Conservation (phyloP, 2,113 vertebrate species). For the Tiliqua scincoides region DNA sequence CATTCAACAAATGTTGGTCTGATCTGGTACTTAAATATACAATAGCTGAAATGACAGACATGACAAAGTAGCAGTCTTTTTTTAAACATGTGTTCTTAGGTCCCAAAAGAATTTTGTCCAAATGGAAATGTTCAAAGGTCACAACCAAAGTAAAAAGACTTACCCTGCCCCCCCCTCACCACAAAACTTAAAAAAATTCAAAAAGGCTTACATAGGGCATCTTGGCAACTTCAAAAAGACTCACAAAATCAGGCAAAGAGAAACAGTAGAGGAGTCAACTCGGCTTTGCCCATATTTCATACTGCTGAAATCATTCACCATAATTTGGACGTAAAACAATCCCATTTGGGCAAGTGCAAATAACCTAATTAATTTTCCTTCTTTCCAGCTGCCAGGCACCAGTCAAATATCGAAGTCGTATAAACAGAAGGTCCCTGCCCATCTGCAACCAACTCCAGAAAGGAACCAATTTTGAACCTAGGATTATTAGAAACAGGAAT, state of each 20-base stretch:
- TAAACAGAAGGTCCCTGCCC: constrained; percentile 94
- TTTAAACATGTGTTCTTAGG: constrained; percentile 33
- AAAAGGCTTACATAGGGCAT: constrained; percentile 36
- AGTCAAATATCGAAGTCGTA: constrained; percentile 92
- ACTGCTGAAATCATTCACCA: constrained; percentile 64
- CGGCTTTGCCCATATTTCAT: constrained; percentile 70
- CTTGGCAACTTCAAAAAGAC: constrained; percentile 49
- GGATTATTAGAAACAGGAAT: constrained; percentile 47
- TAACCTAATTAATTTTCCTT: constrained; percentile 84
- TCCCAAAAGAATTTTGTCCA: constrained; percentile 29
- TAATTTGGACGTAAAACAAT: constrained; percentile 60
- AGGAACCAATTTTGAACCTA: constrained; percentile 96
- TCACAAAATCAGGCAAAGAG: constrained; percentile 55
- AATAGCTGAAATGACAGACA: background rate
- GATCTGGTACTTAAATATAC: background rate
- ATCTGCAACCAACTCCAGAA: constrained; percentile 99
- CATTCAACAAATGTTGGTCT: background rate
- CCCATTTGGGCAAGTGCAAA: constrained; percentile 55
- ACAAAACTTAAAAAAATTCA: constrained; percentile 46
- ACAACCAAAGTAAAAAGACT: constrained; percentile 33
- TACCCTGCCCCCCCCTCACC: background rate
- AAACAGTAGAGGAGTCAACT: constrained; percentile 58
- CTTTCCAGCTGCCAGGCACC: constrained; percentile 90
- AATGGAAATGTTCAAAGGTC: constrained; percentile 22
- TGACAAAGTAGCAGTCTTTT: background rate